Conservation (phyloP, 2,113 vertebrate species). For the Pygoscelis adeliae region DNA sequence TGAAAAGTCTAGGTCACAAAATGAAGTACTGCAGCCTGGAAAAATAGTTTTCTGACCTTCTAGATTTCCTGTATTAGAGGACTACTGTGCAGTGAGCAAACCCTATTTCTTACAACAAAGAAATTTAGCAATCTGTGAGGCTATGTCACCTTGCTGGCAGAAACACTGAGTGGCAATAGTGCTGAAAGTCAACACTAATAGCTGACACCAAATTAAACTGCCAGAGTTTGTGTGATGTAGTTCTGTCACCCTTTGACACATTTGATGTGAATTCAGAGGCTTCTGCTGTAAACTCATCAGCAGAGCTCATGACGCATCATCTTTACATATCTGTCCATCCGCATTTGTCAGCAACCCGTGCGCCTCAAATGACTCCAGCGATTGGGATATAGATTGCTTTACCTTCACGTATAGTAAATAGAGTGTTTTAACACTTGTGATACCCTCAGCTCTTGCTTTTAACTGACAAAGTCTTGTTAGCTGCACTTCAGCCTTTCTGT, state of each 20-base stretch:
- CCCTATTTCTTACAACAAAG: slow-evolving; percentile 68
- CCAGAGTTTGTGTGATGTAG: slow-evolving; percentile 71
- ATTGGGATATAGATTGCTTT: slow-evolving; percentile 63
- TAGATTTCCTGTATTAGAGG: slow-evolving; percentile 43
- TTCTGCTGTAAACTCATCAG: slow-evolving; percentile 72
- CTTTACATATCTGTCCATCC: slow-evolving; percentile 75
- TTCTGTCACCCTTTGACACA: slow-evolving; percentile 73
- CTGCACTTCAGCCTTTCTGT: background rate
- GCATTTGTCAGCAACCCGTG: slow-evolving; percentile 64
- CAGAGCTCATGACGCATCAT: slow-evolving; percentile 70
- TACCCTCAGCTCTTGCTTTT: slow-evolving; percentile 28
- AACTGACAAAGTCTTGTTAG: slow-evolving; percentile 44
- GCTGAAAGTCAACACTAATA: slow-evolving; percentile 76
- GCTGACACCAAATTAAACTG: slow-evolving; percentile 78
- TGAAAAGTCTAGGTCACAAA: slow-evolving; percentile 41
- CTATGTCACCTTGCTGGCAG: slow-evolving; percentile 74
- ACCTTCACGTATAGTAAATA: slow-evolving; percentile 28
- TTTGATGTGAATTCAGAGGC: slow-evolving; percentile 68
- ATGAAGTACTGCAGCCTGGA: background rate
- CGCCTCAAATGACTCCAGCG: slow-evolving; percentile 36
- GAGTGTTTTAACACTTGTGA: slow-evolving; percentile 51
- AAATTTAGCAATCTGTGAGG: slow-evolving; percentile 65
- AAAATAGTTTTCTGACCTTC: slow-evolving; percentile 46
- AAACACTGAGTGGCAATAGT: slow-evolving; percentile 65
- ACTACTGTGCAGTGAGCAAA: slow-evolving; percentile 46